Percentiles rank a stretch among this genome's conserved stretches.
phyloP scores from a whole-genome alignment of 2,113 vertebrate genomes.

The Tetrao urogallus region DNA sequence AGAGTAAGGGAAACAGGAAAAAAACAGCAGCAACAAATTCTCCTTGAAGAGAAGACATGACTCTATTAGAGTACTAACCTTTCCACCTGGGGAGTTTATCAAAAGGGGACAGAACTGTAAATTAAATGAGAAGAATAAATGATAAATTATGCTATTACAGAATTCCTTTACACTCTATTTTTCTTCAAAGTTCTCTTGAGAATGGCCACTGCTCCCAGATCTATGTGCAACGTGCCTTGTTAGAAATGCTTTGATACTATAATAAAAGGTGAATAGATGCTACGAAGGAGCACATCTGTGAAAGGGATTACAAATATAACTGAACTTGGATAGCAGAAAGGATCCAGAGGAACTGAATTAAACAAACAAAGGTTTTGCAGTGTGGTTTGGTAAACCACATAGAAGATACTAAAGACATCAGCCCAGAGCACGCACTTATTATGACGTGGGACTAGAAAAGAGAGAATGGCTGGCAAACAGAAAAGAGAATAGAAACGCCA shows the following conservation, averaged over 20 bases:
- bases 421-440: not conserved
- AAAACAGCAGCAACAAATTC: not conserved
- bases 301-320: not conserved
- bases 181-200: not conserved
- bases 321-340: not conserved
- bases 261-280: not conserved
- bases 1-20: not conserved
- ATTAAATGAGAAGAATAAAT: not conserved
- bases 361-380: not conserved
- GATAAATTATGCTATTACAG: not conserved
- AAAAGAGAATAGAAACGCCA: not conserved
- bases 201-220: not conserved
- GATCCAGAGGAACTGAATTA: not conserved
- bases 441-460: not conserved
- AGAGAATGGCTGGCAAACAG: not conserved
- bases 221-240: not conserved
- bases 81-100: not conserved
- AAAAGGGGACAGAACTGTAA: not conserved
- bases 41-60: not conserved
- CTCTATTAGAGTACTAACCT: not conserved
- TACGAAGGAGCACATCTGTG: not conserved
- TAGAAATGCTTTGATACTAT: conserved; percentile 9
- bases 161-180: not conserved
- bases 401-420: not conserved
- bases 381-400: not conserved